Percentiles rank a stretch among this genome's conserved stretches.
These are phyloP conservation scores for Osmerus eperlanus DNA, from an alignment of 2,113 vertebrate species.

Conservation along the genomic window DNA sequence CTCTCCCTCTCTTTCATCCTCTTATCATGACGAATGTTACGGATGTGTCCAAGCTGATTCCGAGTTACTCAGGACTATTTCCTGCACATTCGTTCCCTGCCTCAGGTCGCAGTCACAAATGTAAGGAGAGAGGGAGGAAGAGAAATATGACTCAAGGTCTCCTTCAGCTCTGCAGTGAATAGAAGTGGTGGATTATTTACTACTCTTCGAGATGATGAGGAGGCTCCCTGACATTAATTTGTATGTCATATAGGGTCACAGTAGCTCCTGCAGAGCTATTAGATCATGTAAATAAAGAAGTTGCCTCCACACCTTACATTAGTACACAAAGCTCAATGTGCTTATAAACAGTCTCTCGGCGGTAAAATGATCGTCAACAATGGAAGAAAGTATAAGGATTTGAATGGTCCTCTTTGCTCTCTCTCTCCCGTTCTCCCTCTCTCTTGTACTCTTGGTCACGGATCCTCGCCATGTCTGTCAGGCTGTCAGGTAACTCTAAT, in stretches of 20 bases:
- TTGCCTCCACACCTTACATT: conserved; percentile 6
- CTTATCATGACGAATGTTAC: conserved; percentile 38
- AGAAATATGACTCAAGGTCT: background rate
- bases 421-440: background rate
- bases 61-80: conserved; percentile 40
- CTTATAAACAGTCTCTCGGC: too few relatives aligned
- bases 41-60: conserved; percentile 19
- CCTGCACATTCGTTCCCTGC: conserved; percentile 13
- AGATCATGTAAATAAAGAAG: background rate
- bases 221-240: too few relatives aligned
- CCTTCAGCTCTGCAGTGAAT: background rate
- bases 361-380: too few relatives aligned
- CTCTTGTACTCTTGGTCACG: background rate
- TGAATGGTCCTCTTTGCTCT: too few relatives aligned
- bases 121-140: background rate
- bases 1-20: conserved; percentile 14
- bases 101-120: conserved; percentile 9
- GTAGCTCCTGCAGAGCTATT: background rate
- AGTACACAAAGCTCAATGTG: conserved; percentile 10
- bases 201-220: too few relatives aligned
- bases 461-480: conserved; percentile 31
- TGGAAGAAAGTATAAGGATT: too few relatives aligned
- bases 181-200: background rate
- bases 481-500: conserved; percentile 62
- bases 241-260: background rate